These are phyloP conservation scores for Alosa alosa DNA, from an alignment of 2,113 vertebrate species.

Conservation along the genomic window DNA sequence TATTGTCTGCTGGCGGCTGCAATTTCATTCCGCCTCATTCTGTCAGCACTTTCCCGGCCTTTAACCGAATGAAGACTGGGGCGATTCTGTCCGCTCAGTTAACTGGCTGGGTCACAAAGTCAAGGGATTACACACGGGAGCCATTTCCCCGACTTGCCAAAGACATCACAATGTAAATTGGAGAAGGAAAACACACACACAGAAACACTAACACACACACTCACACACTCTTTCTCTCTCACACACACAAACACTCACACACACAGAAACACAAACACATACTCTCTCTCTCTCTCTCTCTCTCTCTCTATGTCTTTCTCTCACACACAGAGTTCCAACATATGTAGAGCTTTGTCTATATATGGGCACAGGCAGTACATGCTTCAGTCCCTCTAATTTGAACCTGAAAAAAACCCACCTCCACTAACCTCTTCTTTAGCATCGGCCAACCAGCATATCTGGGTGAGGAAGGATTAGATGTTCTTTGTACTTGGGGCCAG, in stretches of 20 bases:
- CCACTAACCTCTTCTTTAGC: not conserved
- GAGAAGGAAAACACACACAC: not conserved
- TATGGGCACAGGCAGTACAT: not conserved
- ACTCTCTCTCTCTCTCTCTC: not conserved
- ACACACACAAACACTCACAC: not conserved
- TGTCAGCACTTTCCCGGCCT: not conserved
- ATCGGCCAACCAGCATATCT: not conserved
- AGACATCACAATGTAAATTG: not conserved
- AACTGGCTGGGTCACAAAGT: not conserved
- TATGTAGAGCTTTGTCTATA: constrained; percentile 6
- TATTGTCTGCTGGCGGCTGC: constrained; percentile 14
- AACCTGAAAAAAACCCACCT: not conserved
- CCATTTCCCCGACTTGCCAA: not conserved
- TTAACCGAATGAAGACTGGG: constrained; percentile 2
- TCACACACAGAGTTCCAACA: not conserved
- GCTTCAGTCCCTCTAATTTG: not conserved
- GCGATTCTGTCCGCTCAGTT: constrained; percentile 4
- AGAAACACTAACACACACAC: not conserved
- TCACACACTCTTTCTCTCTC: not conserved
- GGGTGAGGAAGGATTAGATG: constrained; percentile 20
- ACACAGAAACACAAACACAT: not conserved
- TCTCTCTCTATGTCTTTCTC: constrained; percentile 21
- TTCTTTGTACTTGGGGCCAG: constrained; percentile 14
- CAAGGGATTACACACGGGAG: constrained; percentile 8
- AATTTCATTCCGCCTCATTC: not conserved